Conservation (phyloP, 2,113 vertebrate species). For the Ranitomeya variabilis region DNA sequence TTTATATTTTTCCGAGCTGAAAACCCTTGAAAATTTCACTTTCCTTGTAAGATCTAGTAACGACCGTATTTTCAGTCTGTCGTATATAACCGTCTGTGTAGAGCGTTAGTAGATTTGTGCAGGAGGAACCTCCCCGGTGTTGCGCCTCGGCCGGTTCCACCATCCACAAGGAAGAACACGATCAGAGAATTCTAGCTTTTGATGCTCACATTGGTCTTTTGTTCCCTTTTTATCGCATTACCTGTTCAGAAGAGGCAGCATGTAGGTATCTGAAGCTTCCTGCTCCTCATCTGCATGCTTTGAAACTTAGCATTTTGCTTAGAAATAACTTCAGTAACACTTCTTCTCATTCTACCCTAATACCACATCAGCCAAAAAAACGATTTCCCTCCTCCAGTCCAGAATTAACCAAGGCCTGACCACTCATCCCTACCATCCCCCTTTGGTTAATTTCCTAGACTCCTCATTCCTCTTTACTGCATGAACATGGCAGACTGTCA, state of each 20-base stretch:
- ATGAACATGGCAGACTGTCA: background rate
- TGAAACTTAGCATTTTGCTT: slow-evolving; percentile 42
- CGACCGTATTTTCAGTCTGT: background rate
- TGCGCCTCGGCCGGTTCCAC: background rate
- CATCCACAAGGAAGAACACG: background rate
- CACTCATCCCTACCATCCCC: slow-evolving; percentile 58
- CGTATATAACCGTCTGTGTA: background rate
- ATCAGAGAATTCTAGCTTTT: too few relatives aligned
- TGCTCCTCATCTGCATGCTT: background rate
- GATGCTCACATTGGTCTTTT: slow-evolving; percentile 3
- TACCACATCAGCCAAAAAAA: slow-evolving; percentile 36
- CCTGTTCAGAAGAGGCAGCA: slow-evolving; percentile 70
- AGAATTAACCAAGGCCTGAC: slow-evolving; percentile 31
- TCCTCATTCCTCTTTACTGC: slow-evolving; percentile 53
- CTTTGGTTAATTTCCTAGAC: slow-evolving; percentile 30
- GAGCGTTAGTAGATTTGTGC: background rate
- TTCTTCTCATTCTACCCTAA: slow-evolving; percentile 49
- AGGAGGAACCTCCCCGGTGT: background rate
- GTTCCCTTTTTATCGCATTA: slow-evolving; percentile 64
- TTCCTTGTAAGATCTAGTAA: background rate
- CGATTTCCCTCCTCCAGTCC: background rate
- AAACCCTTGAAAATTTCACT: background rate
- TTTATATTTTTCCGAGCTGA: background rate
- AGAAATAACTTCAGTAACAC: background rate
- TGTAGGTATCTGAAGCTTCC: slow-evolving; percentile 66